phyloP scores from a whole-genome alignment of 2,113 vertebrate genomes.

The Elephantulus edwardii region DNA sequence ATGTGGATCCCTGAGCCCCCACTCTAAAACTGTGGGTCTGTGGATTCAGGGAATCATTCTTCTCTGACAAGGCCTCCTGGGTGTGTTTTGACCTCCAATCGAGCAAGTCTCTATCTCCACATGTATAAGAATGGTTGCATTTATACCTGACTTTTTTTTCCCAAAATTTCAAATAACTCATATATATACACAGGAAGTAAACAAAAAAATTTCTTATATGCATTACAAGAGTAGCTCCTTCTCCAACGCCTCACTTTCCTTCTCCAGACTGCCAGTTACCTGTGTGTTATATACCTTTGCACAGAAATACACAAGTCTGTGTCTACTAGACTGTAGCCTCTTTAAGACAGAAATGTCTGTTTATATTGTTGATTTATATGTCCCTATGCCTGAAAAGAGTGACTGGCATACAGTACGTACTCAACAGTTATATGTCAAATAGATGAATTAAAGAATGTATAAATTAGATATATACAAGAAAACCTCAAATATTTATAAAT shows the following conservation, averaged over 20 bases:
- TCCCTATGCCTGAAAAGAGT: not conserved
- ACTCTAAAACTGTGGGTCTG: not conserved
- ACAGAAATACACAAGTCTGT: not conserved
- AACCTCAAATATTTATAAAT: not conserved
- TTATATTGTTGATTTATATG: not conserved
- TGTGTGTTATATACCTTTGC: not conserved
- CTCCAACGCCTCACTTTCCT: not conserved
- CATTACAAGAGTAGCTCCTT: conserved; percentile 2
- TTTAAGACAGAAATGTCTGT: not conserved
- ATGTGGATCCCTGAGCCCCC: not conserved
- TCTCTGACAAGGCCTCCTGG: not conserved
- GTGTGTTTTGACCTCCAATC: not conserved
- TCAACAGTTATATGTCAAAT: not conserved
- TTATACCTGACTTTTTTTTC: not conserved
- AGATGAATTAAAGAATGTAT: not conserved
- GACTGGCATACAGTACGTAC: not conserved
- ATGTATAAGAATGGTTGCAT: not conserved
- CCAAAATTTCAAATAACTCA: conserved; percentile 1
- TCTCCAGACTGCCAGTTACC: not conserved
- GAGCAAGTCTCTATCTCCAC: not conserved
- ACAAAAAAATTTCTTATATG: not conserved
- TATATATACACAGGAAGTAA: not conserved
- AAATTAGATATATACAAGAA: not conserved
- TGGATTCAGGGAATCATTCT: not conserved
- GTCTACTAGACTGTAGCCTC: not conserved